A percentile compares a stretch with the other conserved stretches of the same genome.
Evolutionary conservation across 2,888 invertebrate species (phyloP).

Genomic region (Apamea monoglypha): DNA sequence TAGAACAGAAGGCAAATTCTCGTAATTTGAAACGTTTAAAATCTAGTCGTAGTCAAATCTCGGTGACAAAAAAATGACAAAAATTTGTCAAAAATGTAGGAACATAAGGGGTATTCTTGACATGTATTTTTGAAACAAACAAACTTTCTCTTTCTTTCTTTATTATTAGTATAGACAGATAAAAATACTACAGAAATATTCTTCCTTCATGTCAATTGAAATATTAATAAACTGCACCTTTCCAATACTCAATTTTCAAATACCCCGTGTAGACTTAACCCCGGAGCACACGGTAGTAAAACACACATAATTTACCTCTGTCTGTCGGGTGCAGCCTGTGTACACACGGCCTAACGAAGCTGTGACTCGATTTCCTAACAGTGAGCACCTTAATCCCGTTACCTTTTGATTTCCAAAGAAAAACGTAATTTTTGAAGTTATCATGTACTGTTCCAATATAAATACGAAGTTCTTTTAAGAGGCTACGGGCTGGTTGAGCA

Average conservation of each 20-base stretch:
- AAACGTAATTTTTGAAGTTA: conserved; percentile 42
- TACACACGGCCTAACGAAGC: conserved; percentile 78
- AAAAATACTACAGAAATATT: not conserved
- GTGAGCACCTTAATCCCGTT: conserved; percentile 71
- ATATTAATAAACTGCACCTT: conserved; percentile 28
- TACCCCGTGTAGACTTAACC: conserved; percentile 43
- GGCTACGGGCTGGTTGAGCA: not conserved
- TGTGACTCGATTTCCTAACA: conserved; percentile 75
- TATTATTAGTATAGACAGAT: too few relatives aligned
- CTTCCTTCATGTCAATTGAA: not conserved
- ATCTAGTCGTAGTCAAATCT: too few relatives aligned
- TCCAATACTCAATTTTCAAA: conserved; percentile 39
- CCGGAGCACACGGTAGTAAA: conserved; percentile 41
- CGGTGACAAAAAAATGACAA: too few relatives aligned
- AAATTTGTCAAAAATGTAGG: too few relatives aligned
- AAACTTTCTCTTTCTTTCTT: too few relatives aligned
- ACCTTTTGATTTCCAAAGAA: conserved; percentile 69
- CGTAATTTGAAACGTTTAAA: too few relatives aligned
- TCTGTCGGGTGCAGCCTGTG: conserved; percentile 65
- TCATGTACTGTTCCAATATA: not conserved
- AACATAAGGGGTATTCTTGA: too few relatives aligned
- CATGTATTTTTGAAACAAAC: too few relatives aligned
- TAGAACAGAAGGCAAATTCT: too few relatives aligned
- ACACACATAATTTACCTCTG: conserved; percentile 52
- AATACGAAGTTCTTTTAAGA: not conserved